Percentiles rank a stretch among this genome's conserved stretches.
Conservation (phyloP, 2,888 invertebrate genomes). For the Agrochola litura region DNA sequence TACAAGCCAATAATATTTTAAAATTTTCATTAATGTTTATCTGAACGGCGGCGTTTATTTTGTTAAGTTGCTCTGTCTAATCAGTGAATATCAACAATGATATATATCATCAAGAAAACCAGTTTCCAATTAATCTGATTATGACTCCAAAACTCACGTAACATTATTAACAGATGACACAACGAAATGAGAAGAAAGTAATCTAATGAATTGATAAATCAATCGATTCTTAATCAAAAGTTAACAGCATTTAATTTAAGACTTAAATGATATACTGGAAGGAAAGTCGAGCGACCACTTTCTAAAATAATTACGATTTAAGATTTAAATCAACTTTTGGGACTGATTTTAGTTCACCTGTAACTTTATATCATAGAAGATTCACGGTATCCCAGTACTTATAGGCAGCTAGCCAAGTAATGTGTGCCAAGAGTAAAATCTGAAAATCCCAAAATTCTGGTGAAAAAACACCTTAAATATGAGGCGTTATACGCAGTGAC, state of each 20-base stretch:
- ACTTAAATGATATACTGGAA: constrained; percentile 49
- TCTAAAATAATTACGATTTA: constrained; percentile 60
- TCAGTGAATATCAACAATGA: neutral
- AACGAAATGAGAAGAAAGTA: constrained; percentile 60
- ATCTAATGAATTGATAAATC: constrained; percentile 63
- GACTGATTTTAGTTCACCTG: constrained; percentile 11
- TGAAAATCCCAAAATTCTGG: too few species aligned
- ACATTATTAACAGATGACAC: constrained; percentile 49
- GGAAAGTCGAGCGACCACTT: constrained; percentile 56
- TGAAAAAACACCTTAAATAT: neutral
- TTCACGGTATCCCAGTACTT: neutral
- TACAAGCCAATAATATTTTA: neutral
- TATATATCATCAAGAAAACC: neutral
- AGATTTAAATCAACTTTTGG: constrained; percentile 47
- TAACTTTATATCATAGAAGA: neutral
- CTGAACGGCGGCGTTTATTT: neutral
- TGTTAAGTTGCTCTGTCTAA: neutral
- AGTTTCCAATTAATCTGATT: constrained; percentile 16
- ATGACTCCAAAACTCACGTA: constrained; percentile 6
- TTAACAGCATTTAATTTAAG: constrained; percentile 53
- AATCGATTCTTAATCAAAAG: constrained; percentile 54
- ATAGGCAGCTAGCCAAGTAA: neutral
- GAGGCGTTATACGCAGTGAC: neutral
- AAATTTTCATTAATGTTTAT: neutral
- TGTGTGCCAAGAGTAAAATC: neutral